Evolutionary conservation across 2,888 invertebrate genomes (phyloP).

Genomic region (Pyralis farinalis): DNA sequence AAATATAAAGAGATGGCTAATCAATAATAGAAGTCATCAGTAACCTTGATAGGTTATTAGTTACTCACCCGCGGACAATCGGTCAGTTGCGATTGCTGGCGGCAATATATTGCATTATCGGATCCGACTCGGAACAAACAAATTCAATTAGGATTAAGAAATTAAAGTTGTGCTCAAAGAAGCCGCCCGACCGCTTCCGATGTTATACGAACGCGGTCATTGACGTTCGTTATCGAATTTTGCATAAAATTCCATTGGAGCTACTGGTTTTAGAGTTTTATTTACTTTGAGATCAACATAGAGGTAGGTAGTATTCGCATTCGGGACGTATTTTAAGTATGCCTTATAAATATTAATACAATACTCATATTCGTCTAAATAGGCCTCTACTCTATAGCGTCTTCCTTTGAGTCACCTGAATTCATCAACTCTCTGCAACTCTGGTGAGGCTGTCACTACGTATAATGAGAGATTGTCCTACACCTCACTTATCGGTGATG

Average conservation of each 20-base stretch:
- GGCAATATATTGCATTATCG: slow-evolving; percentile 54
- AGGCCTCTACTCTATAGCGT: too few relatives aligned
- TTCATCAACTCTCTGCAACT: too few relatives aligned
- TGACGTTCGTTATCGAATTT: slow-evolving; percentile 49
- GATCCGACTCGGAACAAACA: slow-evolving; percentile 61
- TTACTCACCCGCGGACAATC: slow-evolving; percentile 45
- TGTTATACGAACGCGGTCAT: slow-evolving; percentile 48
- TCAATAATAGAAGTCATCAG: slow-evolving; percentile 45
- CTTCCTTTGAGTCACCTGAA: too few relatives aligned
- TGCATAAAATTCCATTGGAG: slow-evolving; percentile 36
- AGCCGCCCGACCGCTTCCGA: slow-evolving; percentile 55
- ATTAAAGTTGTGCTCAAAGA: slow-evolving; percentile 64
- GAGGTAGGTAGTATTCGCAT: too few relatives aligned
- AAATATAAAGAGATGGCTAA: slow-evolving; percentile 45
- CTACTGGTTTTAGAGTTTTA: slow-evolving; percentile 28
- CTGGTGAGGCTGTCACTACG: too few relatives aligned
- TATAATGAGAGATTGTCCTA: too few relatives aligned
- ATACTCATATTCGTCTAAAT: too few relatives aligned
- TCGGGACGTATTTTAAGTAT: too few relatives aligned
- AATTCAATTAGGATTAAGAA: slow-evolving; percentile 80
- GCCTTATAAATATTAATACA: too few relatives aligned
- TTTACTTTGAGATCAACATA: not conserved
- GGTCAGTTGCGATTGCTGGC: slow-evolving; percentile 39
- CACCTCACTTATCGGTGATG: too few relatives aligned
- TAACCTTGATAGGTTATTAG: slow-evolving; percentile 52